These are phyloP conservation scores for Turnix velox DNA, from an alignment of 2,113 vertebrate genomes.

Conservation along the genomic window DNA sequence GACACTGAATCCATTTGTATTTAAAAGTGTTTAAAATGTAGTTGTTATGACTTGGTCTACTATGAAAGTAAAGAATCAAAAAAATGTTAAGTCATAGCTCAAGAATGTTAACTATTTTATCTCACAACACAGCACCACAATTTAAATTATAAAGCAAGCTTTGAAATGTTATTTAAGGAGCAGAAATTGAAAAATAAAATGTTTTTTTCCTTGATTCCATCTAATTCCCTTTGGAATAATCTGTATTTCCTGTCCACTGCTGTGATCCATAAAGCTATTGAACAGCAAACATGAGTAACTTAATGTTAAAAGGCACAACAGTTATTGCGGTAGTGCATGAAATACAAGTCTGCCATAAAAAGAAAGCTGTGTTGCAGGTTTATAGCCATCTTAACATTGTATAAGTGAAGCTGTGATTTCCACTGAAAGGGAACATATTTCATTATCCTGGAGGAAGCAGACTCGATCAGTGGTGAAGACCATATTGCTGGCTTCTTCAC, in stretches of 20 bases:
- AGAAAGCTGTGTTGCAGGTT: constrained; percentile 56
- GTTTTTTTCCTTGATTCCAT: constrained; percentile 74
- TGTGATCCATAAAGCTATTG: constrained; percentile 75
- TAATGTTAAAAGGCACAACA: constrained; percentile 68
- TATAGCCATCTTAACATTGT: constrained; percentile 63
- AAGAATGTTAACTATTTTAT: constrained; percentile 78
- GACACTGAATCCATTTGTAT: constrained; percentile 84
- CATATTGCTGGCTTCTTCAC: not conserved
- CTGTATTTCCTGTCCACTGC: constrained; percentile 74
- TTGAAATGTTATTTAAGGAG: constrained; percentile 79
- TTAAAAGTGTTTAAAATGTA: constrained; percentile 81
- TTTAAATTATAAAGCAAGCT: constrained; percentile 77
- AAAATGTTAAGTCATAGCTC: constrained; percentile 74
- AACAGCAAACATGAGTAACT: constrained; percentile 56
- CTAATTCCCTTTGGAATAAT: constrained; percentile 71
- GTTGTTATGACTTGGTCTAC: constrained; percentile 75
- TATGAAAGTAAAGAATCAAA: constrained; percentile 71
- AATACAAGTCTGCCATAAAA: constrained; percentile 49
- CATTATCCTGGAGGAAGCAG: constrained; percentile 30
- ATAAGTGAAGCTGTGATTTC: constrained; percentile 61
- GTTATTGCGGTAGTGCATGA: constrained; percentile 62
- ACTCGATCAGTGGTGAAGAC: constrained; percentile 29
- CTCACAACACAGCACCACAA: constrained; percentile 69
- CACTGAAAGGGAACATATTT: constrained; percentile 60
- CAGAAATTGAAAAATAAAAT: constrained; percentile 65